Evolutionary conservation across 2,113 vertebrate species (phyloP), one percentile per base, ranked within the genome.

Genomic region (Saguinus midas): DNA sequence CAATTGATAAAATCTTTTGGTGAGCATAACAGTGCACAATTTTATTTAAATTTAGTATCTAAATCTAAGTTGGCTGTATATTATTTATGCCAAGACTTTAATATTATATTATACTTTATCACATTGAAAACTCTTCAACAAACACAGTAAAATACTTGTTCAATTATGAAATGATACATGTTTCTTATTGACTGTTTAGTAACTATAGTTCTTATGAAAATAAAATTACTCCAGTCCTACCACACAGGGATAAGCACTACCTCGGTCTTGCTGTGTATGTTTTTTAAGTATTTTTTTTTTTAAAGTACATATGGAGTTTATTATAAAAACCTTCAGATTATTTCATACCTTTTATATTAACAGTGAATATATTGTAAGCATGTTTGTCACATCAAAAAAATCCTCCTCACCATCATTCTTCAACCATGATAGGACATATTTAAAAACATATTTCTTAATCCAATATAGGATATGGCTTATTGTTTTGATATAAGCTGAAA

Each of bases 281-380:
- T 45, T 94, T 64, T 12, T 18, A 93, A n/a, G 66, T 66, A 45
- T 37, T 70, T 97, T 97, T 57, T n/a, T 81, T 57, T 57, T 83
- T 14, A 72, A 64, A 29, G 35, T 12, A 50, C 40, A 4, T 52
- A 35, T 40, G 10, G 27, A 57, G 14, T 50, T 52, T 73, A 50
- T 70, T 23, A 70, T 45, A 55, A 84, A 95, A 40, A 48, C 32
- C 35, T 14, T 72, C 17, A 52, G 18, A 48, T 45, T 84, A 48
- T 81, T 78, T 84, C 75, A 8, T 61, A 48, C 37, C n/a, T 70
- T 66, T 50, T 79, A 55, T 40, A 89, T 50, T 61, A 66, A 70
- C 14, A 79, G 16, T 37, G 10, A 23, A 37, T 66, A 6, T 75
- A 48, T 95, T 2, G n/a, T 68, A 90, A 75, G 20, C 5, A 43